Percentiles rank a stretch among this genome's conserved stretches.
These are phyloP conservation scores for Panthera tigris DNA, from an alignment of 2,113 vertebrate species.

Conservation along the genomic window DNA sequence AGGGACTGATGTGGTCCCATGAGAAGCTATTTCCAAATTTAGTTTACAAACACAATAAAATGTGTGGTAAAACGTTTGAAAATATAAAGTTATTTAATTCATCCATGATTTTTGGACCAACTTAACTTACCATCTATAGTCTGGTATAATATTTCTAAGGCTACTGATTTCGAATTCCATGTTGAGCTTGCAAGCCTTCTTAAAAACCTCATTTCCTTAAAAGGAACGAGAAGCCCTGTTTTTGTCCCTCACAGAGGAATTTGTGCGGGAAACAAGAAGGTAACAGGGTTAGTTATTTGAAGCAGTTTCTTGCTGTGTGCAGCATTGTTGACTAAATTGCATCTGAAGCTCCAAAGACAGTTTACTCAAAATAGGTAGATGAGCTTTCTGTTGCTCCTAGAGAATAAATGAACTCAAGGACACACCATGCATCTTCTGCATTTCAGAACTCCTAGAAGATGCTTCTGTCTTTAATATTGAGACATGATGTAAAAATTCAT, in stretches of 20 bases:
- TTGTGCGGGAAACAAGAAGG: constrained; percentile 63
- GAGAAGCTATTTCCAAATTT: constrained; percentile 48
- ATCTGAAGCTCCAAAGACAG: constrained; percentile 36
- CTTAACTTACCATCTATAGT: not conserved
- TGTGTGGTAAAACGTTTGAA: not conserved
- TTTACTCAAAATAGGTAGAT: constrained; percentile 54
- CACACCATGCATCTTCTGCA: not conserved
- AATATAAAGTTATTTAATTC: constrained; percentile 36
- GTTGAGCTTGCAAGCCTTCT: constrained; percentile 34
- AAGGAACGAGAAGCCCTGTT: constrained; percentile 60
- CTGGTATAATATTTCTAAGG: not conserved
- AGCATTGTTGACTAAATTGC: constrained; percentile 29
- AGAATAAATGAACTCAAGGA: constrained; percentile 25
- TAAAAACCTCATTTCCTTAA: constrained; percentile 64
- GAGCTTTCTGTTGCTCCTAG: constrained; percentile 31
- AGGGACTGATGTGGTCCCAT: not conserved
- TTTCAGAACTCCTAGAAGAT: constrained; percentile 30
- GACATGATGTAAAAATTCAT: not conserved
- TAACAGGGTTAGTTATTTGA: constrained; percentile 68
- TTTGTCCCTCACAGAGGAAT: constrained; percentile 62
- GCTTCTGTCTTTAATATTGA: not conserved
- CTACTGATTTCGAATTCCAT: constrained; percentile 59
- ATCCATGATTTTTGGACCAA: not conserved
- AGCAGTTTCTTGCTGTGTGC: constrained; percentile 61
- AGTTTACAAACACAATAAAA: constrained; percentile 42